These are phyloP conservation scores for Drosophila phalerata DNA, from an alignment of 2,888 invertebrate genomes.

Conservation along the genomic window DNA sequence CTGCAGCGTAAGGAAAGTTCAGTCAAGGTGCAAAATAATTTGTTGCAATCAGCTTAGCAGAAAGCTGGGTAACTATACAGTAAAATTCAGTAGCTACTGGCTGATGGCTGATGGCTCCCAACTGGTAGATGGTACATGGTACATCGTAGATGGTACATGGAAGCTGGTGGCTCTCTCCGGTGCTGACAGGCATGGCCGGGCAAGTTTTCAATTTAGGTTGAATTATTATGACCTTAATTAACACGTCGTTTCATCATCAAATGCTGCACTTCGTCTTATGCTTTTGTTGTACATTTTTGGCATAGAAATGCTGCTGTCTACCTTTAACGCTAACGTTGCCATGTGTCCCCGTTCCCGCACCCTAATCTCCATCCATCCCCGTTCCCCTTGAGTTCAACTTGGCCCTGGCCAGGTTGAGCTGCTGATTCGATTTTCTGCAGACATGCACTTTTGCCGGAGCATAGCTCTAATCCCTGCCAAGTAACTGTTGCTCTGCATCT, in stretches of 20 bases:
- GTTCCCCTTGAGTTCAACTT: background rate
- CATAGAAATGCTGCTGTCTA: slow-evolving; percentile 52
- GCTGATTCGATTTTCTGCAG: slow-evolving; percentile 82
- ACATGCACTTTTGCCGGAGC: slow-evolving; percentile 77
- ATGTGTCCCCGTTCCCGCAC: slow-evolving; percentile 5
- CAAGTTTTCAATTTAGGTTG: slow-evolving; percentile 81
- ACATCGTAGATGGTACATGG: background rate
- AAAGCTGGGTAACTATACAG: slow-evolving; percentile 46
- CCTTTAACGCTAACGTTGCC: slow-evolving; percentile 10
- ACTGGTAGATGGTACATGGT: slow-evolving; percentile 3
- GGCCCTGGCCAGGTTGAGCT: slow-evolving; percentile 52
- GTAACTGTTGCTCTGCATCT: slow-evolving; percentile 66
- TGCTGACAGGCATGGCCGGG: slow-evolving; percentile 51
- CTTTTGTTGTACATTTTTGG: slow-evolving; percentile 79
- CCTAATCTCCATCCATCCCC: background rate
- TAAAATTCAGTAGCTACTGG: slow-evolving; percentile 9
- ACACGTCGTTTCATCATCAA: slow-evolving; percentile 83
- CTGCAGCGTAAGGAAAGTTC: slow-evolving; percentile 72
- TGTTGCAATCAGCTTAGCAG: slow-evolving; percentile 80
- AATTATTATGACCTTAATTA: slow-evolving; percentile 85
- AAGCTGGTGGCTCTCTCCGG: slow-evolving; percentile 5
- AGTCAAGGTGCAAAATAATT: slow-evolving; percentile 80
- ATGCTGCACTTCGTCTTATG: slow-evolving; percentile 77
- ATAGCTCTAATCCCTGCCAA: slow-evolving; percentile 70
- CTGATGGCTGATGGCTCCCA: slow-evolving; percentile 14